Percentiles rank a stretch among this genome's conserved stretches.
phyloP scores from a whole-genome alignment of 2,888 invertebrate genomes.

The Scaptomyza cyrtandrae region DNA sequence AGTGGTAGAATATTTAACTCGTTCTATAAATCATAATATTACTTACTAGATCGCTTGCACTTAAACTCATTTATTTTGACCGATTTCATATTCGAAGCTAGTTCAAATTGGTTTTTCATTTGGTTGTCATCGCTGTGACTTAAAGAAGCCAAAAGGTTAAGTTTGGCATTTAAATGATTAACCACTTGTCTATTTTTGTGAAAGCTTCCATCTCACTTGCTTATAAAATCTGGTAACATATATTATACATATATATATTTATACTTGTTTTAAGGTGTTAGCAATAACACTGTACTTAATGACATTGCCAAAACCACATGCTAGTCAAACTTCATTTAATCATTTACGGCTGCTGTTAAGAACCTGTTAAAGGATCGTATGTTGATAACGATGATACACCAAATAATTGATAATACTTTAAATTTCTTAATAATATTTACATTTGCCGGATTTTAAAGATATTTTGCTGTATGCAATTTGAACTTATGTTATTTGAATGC shows the following conservation, averaged over 20 bases:
- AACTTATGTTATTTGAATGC: not conserved
- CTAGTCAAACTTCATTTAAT: too few species aligned
- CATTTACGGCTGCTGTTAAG: too few species aligned
- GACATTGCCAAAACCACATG: too few species aligned
- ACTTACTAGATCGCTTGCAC: constrained; percentile 10
- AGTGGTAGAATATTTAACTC: not conserved
- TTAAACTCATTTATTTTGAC: constrained; percentile 5
- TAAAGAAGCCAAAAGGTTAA: constrained; percentile 1
- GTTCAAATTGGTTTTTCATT: constrained; percentile 39
- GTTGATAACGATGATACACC: too few species aligned
- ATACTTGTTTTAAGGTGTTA: not conserved
- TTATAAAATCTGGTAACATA: too few species aligned
- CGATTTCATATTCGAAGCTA: constrained; percentile 6
- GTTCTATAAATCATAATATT: constrained; percentile 18
- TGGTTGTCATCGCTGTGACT: too few species aligned
- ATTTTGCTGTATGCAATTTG: too few species aligned
- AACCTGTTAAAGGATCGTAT: too few species aligned
- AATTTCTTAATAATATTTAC: too few species aligned
- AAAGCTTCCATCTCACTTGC: not conserved
- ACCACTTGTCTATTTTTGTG: constrained; percentile 13
- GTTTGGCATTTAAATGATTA: constrained; percentile 21
- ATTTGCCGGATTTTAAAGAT: too few species aligned
- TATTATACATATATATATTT: too few species aligned
- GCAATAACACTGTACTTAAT: not conserved
- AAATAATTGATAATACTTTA: too few species aligned